Evolutionary conservation across 2,113 vertebrate genomes (phyloP), one percentile per base, ranked within the genome.

Genomic region (Oenanthe oenanthe): DNA sequence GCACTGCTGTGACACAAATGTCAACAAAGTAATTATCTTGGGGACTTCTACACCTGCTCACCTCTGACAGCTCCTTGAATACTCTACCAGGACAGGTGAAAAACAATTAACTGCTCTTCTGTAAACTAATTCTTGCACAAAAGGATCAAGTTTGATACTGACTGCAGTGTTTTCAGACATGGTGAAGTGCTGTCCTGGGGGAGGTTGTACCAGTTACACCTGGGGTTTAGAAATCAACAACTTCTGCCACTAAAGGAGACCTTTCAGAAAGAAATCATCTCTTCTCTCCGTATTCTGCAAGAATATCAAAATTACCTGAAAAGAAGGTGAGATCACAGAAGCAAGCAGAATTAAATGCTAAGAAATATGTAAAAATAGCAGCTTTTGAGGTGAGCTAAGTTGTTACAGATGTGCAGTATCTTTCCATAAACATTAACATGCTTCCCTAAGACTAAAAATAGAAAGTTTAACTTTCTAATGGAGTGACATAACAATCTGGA

Each of bases 41-140:
- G 36, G n/a, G 47, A 65, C 51, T 79, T 89, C 26, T 22, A 57
- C 56, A 47, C 38, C 79, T 38, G 24, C 47, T 70, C 61, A 63
- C 17, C 29, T 86, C 50, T 57, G 68, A 61, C 57, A 85, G 42
- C n/a, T 63, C 60, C 67, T 43, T 47, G 34, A 74, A 47, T 53
- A 17, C 38, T 72, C 70, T 67, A 16, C 85, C 34, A 84, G 40
- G 81, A 56, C 63, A 28, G 15, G 22, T 51, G 72, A 76, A 96
- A 94, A 95, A 17, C 38, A 82, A 85, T 88, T 83, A 90, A 83
- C 63, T 36, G 15, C 57, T 94, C 78, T 92, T 78, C 88, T 85
- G 45, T 56, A 87, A 68, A 84, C 16, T 51, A 94, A 88, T 75
- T 76, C 57, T 62, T 88, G 60, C 51, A 62, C 43, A 22, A 75